Conservation (phyloP, 2,113 vertebrate species). For the Melanostigma gelatinosum region DNA sequence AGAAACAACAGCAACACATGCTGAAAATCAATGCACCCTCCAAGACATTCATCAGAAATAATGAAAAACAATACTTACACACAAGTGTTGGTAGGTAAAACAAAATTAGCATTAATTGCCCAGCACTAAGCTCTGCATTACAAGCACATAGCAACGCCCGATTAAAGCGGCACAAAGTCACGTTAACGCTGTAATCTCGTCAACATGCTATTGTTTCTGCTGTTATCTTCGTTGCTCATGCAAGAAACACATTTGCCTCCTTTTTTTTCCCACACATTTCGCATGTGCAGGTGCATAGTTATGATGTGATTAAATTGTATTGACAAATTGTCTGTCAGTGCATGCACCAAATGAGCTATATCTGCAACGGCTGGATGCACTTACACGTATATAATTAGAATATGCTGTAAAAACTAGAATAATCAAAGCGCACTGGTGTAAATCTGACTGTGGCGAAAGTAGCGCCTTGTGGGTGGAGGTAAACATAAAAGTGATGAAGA, state of each 20-base stretch:
- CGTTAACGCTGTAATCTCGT: constrained; percentile 55
- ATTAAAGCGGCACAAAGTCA: constrained; percentile 59
- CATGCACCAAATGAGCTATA: neutral
- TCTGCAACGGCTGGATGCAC: neutral
- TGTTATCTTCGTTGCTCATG: constrained; percentile 5
- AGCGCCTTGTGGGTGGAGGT: constrained; percentile 9
- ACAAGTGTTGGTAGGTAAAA: constrained; percentile 3
- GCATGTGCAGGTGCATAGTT: constrained; percentile 27
- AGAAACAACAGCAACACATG: neutral
- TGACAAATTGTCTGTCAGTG: constrained; percentile 11
- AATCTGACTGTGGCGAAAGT: constrained; percentile 5
- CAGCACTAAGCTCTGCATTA: constrained; percentile 48
- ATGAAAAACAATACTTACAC: neutral
- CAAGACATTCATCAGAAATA: neutral
- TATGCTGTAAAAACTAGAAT: neutral
- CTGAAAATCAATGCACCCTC: neutral
- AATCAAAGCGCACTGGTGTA: constrained; percentile 19
- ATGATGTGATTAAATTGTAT: constrained; percentile 2
- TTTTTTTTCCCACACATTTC: neutral
- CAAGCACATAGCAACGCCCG: constrained; percentile 35
- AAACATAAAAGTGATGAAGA: constrained; percentile 39
- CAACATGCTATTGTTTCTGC: constrained; percentile 42
- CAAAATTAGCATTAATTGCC: constrained; percentile 22
- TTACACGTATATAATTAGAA: neutral
- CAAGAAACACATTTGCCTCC: neutral